Evolutionary conservation across 2,888 invertebrate genomes (phyloP).

Genomic region (Abrostola tripartita): DNA sequence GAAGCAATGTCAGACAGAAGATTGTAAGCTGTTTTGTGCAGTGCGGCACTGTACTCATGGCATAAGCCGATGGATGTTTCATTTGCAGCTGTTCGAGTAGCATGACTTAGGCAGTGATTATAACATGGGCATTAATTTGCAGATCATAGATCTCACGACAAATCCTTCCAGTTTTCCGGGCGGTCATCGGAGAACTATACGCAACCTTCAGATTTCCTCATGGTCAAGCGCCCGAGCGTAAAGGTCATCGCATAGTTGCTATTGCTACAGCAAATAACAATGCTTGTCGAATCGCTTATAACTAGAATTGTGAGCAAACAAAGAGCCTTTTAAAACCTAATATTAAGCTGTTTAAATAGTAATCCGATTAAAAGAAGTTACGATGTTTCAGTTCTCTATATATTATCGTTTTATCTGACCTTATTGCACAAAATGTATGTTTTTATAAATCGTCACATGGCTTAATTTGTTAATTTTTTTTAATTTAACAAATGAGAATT

Average conservation of each 20-base stretch:
- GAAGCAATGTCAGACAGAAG: slow-evolving; percentile 75
- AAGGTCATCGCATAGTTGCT: slow-evolving; percentile 78
- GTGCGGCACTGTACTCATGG: slow-evolving; percentile 59
- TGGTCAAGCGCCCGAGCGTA: slow-evolving; percentile 81
- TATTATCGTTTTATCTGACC: no score
- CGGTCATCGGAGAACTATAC: slow-evolving; percentile 68
- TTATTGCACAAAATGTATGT: no score
- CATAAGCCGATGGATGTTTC: slow-evolving; percentile 49
- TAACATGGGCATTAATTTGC: slow-evolving; percentile 18
- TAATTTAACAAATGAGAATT: no score
- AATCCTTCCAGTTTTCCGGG: slow-evolving; percentile 35
- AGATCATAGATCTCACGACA: slow-evolving; percentile 19
- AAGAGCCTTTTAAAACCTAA: slow-evolving; percentile 47
- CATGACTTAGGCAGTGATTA: background rate
- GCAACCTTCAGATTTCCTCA: slow-evolving; percentile 83
- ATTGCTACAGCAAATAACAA: slow-evolving; percentile 74
- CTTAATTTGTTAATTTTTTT: background rate
- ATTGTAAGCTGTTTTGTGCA: slow-evolving; percentile 79
- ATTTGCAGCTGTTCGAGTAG: slow-evolving; percentile 22
- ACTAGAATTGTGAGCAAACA: slow-evolving; percentile 57
- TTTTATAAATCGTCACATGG: background rate
- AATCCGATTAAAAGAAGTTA: no score
- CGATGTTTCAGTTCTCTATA: no score
- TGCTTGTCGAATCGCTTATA: slow-evolving; percentile 64
- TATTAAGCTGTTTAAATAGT: no score